Conservation (phyloP, 2,797 vertebrate genomes). For the Rhinogobio ventralis region DNA sequence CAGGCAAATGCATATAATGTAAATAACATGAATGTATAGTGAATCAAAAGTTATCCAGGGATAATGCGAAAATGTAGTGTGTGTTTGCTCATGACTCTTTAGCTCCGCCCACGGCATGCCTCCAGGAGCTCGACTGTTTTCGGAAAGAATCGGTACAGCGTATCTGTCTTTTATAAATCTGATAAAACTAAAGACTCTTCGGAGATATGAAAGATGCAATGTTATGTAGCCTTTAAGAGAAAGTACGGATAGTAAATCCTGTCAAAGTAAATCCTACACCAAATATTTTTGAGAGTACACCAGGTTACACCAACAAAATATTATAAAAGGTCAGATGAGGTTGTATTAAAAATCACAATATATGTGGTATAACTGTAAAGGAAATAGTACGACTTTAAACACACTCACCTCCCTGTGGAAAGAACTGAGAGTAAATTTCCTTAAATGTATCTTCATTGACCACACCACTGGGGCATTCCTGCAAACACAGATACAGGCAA, state of each 20-base stretch:
- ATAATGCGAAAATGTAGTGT: too few relatives aligned
- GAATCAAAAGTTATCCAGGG: too few relatives aligned
- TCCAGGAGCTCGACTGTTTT: too few relatives aligned
- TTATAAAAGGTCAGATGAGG: not conserved
- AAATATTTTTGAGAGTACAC: not conserved
- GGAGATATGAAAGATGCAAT: too few relatives aligned
- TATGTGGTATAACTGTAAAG: not conserved
- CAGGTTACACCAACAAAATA: not conserved
- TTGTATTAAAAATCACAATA: not conserved
- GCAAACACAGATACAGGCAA: slow-evolving; percentile 55
- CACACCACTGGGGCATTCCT: slow-evolving; percentile 98
- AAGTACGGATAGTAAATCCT: not conserved
- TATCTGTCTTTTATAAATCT: too few relatives aligned
- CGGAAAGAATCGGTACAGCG: too few relatives aligned
- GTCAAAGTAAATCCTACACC: not conserved
- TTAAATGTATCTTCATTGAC: slow-evolving; percentile 99
- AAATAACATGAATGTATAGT: too few relatives aligned
- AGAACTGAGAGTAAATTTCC: slow-evolving; percentile 98
- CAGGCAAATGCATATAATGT: too few relatives aligned
- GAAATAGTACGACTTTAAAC: slow-evolving; percentile 15
- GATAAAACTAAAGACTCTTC: too few relatives aligned
- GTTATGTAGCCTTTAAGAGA: too few relatives aligned
- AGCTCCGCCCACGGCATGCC: too few relatives aligned
- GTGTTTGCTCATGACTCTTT: too few relatives aligned
- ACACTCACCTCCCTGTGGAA: slow-evolving; percentile 96